Evolutionary conservation across 2,797 vertebrate genomes (phyloP), one percentile per base, ranked within the genome.

Genomic region (Spatula clypeata): DNA sequence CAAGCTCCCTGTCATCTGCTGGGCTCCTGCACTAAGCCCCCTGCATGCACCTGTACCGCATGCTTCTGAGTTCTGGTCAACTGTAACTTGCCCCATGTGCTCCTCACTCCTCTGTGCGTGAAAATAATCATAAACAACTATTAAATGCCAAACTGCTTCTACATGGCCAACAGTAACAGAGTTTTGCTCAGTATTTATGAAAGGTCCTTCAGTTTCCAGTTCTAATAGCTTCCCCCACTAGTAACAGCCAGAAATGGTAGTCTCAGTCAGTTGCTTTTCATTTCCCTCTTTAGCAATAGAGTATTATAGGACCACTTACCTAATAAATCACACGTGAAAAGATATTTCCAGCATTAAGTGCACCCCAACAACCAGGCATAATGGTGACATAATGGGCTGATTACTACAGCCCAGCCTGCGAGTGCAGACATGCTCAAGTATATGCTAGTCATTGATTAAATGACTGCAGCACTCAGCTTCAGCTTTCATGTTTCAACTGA

Each of bases 401-500:
- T 64, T 49, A 32, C 58, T 75, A 67, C 13, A 65, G 15, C 40
- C 21, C 31, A 58, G 51, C 42, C 19, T 67, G 72, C 47, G 66
- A 31, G 38, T 49, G 19, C 6, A 44, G 61, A 40, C 60, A 27
- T 71, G 69, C 75, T 71, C 29, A 83, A 62, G 10, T 32, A 47
- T 36, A 45, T 11, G 5, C n/a, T 47, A 32, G 75, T 47, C 76
- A 67, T 14, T 80, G 65, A 83, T 16, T 57, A 90, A 77, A 80
- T 40, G 62, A 60, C n/a, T 32, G 31, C 24, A 77, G 57, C 49
- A 75, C 69, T 79, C 79, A 90, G 42, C 57, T 51, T 66, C 8
- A 79, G 64, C 42, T 86, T 76, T 79, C 49, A 80, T 13, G 54
- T 58, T 90, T 74, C 73, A 90, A 79, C 40, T 86, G 88, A 74